These are phyloP conservation scores for Thumatha senex DNA, from an alignment of 2,888 invertebrate genomes.

Conservation along the genomic window DNA sequence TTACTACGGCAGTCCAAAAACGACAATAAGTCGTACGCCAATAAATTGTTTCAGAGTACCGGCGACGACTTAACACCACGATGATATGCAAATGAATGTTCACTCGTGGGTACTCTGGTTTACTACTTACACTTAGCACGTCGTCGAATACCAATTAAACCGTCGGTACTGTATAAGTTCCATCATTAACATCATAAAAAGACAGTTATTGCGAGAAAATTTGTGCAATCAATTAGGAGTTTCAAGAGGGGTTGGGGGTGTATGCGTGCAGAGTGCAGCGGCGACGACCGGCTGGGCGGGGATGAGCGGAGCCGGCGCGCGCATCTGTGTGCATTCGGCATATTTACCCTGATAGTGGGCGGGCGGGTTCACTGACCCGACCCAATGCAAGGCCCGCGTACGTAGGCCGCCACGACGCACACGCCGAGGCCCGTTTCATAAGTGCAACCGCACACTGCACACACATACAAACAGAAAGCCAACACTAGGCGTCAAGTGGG, in stretches of 20 bases:
- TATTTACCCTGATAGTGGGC: slow-evolving; percentile 83
- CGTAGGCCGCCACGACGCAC: slow-evolving; percentile 74
- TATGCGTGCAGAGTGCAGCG: slow-evolving; percentile 75
- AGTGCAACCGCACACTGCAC: slow-evolving; percentile 63
- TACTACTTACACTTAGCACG: slow-evolving; percentile 60
- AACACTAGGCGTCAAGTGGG: slow-evolving; percentile 76
- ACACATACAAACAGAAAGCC: slow-evolving; percentile 63
- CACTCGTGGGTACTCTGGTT: slow-evolving; percentile 51
- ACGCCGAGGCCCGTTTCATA: slow-evolving; percentile 71
- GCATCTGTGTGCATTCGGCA: slow-evolving; percentile 83
- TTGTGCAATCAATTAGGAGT: slow-evolving; percentile 83
- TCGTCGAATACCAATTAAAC: slow-evolving; percentile 72
- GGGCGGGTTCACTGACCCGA: slow-evolving; percentile 81
- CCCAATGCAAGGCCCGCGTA: slow-evolving; percentile 81
- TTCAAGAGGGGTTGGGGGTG: slow-evolving; percentile 73
- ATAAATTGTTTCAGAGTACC: slow-evolving; percentile 69
- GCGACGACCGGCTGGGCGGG: slow-evolving; percentile 53
- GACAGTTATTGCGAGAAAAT: slow-evolving; percentile 83
- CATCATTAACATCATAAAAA: slow-evolving; percentile 82
- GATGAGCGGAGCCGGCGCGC: slow-evolving; percentile 70
- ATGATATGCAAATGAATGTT: slow-evolving; percentile 59
- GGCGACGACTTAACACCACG: slow-evolving; percentile 45
- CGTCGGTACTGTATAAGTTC: slow-evolving; percentile 75
- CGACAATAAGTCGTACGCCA: slow-evolving; percentile 52
- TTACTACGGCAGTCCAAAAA: slow-evolving; percentile 43